Evolutionary conservation across 1,140 invertebrate species (phyloP).

Genomic region (Rhopalosiphum padi): DNA sequence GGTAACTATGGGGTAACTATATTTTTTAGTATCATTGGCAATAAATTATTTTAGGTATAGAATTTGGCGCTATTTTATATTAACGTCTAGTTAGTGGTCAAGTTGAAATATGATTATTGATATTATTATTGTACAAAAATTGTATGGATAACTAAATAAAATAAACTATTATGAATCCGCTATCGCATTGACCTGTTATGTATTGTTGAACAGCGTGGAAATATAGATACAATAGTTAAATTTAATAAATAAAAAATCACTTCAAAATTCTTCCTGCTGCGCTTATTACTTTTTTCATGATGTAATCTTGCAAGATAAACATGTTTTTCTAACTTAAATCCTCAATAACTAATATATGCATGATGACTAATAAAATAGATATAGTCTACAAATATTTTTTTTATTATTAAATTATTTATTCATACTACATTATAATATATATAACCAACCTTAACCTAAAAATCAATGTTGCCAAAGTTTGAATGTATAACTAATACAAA

Average conservation of each 20-base stretch:
- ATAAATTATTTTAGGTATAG: not conserved
- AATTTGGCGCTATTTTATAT: not conserved
- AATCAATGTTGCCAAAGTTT: not conserved
- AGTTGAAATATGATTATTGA: not conserved
- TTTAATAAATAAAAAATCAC: not conserved
- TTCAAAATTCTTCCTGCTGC: not conserved
- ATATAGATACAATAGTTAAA: not conserved
- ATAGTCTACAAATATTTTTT: not conserved
- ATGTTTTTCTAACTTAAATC: not conserved
- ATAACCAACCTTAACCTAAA: slow-evolving; percentile 13
- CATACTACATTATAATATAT: not conserved
- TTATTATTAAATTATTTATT: not conserved
- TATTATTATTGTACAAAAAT: not conserved
- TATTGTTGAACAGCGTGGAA: not conserved
- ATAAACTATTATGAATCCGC: not conserved
- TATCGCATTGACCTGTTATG: not conserved
- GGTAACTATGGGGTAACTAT: not conserved
- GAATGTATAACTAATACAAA: not conserved
- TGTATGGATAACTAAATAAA: not conserved
- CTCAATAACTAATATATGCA: not conserved
- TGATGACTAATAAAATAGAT: not conserved
- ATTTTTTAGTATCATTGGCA: not conserved
- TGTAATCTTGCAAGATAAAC: not conserved
- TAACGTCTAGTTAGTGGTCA: not conserved
- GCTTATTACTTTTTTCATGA: not conserved